Evolutionary conservation across 2,113 vertebrate species (phyloP), one percentile per base, ranked within the genome.

Genomic region (Girardinichthys multiradiatus): DNA sequence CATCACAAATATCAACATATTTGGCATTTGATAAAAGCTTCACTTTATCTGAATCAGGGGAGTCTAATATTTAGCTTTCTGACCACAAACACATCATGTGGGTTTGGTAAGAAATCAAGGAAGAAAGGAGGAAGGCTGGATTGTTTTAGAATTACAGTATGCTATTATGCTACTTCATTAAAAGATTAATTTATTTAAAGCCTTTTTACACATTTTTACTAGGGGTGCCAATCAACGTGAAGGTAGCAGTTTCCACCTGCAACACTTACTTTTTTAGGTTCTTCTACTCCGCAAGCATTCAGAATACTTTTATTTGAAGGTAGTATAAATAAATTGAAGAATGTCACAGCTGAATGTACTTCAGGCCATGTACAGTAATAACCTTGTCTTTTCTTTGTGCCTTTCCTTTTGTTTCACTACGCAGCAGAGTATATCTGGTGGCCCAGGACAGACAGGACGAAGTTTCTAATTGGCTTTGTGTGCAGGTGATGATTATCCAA

Each of bases 391-490:
- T 59, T 28, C 35, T 31, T 31, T 70, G 15, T 60, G 35, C 12
- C 57, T 72, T 70, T 30, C 65, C 66, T 33, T 64, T 29, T 69
- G 54, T 48, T 78, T 57, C 89, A 76, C 85, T 79, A 64, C 86
- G 85, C 88, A 86, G 88, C 95, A 98, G 97, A 95, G 94, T 95
- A 94, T 97, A 94, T 95, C 96, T 95, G 97, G 96, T 96, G 96
- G 96, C 95, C 96, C 95, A 83, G 95, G 95, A 95, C 97, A 96
- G 95, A 95, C 94, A 87, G 96, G 95, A 94, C 94, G 95, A 94
- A 97, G 95, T 95, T 97, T 98, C 95, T 98, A 95, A 98, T 93
- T 90, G 95, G 95, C 90, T 96, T 95, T 95, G 92, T 89, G 91
- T 95, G 95, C 92, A 96, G 96, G 95, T 97, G 96, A 97, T 94